A percentile compares a stretch with the other conserved stretches of the same genome.
These are phyloP conservation scores for Hypena proboscidalis DNA, from an alignment of 2,888 invertebrate species.

Conservation along the genomic window DNA sequence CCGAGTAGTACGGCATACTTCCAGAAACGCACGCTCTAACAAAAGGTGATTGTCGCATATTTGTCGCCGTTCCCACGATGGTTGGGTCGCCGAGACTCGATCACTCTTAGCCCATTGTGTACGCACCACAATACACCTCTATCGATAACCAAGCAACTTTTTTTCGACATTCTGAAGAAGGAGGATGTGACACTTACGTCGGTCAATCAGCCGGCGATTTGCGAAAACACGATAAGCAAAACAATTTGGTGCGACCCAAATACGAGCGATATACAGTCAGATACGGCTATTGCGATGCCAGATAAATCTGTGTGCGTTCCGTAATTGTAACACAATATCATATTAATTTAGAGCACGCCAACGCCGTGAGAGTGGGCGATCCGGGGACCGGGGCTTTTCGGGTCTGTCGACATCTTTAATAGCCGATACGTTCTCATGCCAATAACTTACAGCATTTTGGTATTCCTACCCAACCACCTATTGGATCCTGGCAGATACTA, in stretches of 20 bases:
- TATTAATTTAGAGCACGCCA: constrained; percentile 69
- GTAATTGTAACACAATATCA: constrained; percentile 69
- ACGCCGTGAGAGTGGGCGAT: constrained; percentile 57
- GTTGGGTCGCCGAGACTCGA: constrained; percentile 43
- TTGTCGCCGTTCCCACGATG: constrained; percentile 72
- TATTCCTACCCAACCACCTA: too few species aligned
- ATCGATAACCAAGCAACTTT: constrained; percentile 14
- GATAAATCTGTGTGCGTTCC: constrained; percentile 57
- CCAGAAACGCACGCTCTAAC: constrained; percentile 54
- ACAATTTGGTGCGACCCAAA: constrained; percentile 63
- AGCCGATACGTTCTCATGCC: constrained; percentile 47
- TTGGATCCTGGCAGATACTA: too few species aligned
- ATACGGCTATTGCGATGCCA: constrained; percentile 55
- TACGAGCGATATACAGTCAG: constrained; percentile 51
- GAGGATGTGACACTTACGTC: constrained; percentile 29
- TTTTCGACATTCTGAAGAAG: constrained; percentile 18
- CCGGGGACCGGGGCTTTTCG: constrained; percentile 45
- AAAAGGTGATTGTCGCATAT: constrained; percentile 75
- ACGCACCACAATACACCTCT: constrained; percentile 18
- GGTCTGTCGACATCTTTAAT: constrained; percentile 51
- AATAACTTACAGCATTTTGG: constrained; percentile 33
- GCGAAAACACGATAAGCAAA: constrained; percentile 58
- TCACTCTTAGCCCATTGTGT: constrained; percentile 46
- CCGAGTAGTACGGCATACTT: constrained; percentile 32
- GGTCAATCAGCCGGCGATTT: constrained; percentile 49